Base-by-base conservation (phyloP, 1,140 invertebrate genomes). In the Polypedilum vanderplanki region DNA sequence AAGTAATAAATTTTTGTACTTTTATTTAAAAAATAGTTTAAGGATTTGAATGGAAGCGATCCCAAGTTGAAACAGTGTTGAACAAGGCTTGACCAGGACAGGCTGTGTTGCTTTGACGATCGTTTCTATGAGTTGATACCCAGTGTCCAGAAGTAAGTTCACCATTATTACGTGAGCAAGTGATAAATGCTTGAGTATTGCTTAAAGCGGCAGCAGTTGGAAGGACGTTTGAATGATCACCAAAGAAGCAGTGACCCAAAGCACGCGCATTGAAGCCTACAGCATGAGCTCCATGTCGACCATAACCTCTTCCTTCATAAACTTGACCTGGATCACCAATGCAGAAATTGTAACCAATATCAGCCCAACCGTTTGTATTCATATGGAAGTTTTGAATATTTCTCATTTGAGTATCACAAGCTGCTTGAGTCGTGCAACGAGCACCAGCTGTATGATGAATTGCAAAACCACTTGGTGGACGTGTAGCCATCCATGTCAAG, bases 401-500 rank as follows among this genome's bases (percentile, higher is more conserved):
- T 76, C 83, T 80, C 1, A 88, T 85, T 2, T 79, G 79, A 0
- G 77, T 76, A 8, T 80, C 81, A 75, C 88, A 89, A 10, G 81
- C 78, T 3, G 84, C 80, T 74, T 81, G 80, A 0, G 78, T 80
- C 3, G 77, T 78, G 75, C 85, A 86, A n/a, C 75, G 17, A 0
- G 85, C 86, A 1, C 79, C 76, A 2, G 86, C 87, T 0, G 88
- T 87, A 78, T 92, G 90, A 82, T 90, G 90, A 74, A 91, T 89
- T 64, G 92, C 88, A 1, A 90, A 89, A 74, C 87, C 89, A 1
- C 87, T 85, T 1, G 90, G 87, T 3, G 91, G 90, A 22, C 81
- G 83, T 1, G 75, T 46, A 77, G 90, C 80, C 0, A 78, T 77
- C 9, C 76, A 77, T 0, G 77, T 77, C 7, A 80, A 41, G 1